phyloP scores from a whole-genome alignment of 2,888 invertebrate species.

The Rhingia campestris region DNA sequence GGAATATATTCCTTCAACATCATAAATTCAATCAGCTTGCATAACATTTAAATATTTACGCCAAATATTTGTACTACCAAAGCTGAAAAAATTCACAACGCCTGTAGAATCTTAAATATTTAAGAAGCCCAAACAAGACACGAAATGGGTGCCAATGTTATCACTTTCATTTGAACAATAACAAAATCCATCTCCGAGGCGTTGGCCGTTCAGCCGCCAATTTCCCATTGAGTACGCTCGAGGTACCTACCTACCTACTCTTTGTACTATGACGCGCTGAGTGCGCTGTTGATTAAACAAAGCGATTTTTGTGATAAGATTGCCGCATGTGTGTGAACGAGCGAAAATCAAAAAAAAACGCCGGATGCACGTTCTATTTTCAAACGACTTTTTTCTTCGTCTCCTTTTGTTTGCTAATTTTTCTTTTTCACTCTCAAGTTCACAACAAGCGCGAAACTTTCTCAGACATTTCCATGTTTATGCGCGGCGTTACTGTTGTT shows the following conservation, averaged over 20 bases:
- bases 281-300: slow-evolving; percentile 41
- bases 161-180: slow-evolving; percentile 45
- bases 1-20: not conserved
- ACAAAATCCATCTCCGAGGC: slow-evolving; percentile 20
- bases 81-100: too few species aligned
- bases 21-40: too few species aligned
- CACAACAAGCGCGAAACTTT: slow-evolving; percentile 57
- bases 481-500: not conserved
- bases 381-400: slow-evolving; percentile 29
- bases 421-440: slow-evolving; percentile 64
- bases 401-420: slow-evolving; percentile 55
- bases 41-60: too few species aligned
- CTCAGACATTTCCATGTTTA: slow-evolving; percentile 45
- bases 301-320: slow-evolving; percentile 57
- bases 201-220: not conserved
- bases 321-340: slow-evolving; percentile 31
- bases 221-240: slow-evolving; percentile 17
- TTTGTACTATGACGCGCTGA: slow-evolving; percentile 33
- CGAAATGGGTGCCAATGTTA: slow-evolving; percentile 42
- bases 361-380: slow-evolving; percentile 71
- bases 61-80: too few species aligned
- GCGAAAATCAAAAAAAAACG: slow-evolving; percentile 23
- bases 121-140: not conserved
- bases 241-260: slow-evolving; percentile 1
- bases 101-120: too few species aligned